Conservation (phyloP, 2,888 invertebrate genomes). For the Dynastes maya region DNA sequence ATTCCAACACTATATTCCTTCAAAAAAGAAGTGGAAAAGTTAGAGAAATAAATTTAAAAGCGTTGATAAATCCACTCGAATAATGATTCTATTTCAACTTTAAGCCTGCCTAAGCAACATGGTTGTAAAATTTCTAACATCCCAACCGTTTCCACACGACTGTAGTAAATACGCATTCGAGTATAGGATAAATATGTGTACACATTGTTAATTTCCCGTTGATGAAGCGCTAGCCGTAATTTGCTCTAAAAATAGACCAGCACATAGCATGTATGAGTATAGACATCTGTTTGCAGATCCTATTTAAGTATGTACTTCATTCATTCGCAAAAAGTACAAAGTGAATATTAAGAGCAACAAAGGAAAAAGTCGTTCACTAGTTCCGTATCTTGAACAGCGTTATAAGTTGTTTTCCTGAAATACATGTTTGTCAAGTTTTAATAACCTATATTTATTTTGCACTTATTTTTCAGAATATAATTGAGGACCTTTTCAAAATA, state of each 20-base stretch:
- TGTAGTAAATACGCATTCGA: slow-evolving; percentile 6
- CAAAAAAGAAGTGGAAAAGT: too few species aligned
- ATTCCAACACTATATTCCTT: too few species aligned
- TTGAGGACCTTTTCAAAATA: too few species aligned
- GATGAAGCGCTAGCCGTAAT: slow-evolving; percentile 44
- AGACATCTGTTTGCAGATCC: slow-evolving; percentile 49
- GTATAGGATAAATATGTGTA: slow-evolving; percentile 38
- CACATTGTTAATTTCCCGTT: slow-evolving; percentile 48
- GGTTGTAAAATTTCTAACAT: background rate
- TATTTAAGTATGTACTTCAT: slow-evolving; percentile 38
- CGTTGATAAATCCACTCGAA: too few species aligned
- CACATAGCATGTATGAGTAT: slow-evolving; percentile 37
- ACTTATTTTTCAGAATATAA: too few species aligned
- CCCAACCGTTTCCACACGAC: background rate
- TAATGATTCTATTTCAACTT: background rate
- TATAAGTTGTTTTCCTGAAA: too few species aligned
- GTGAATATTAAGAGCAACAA: slow-evolving; percentile 15
- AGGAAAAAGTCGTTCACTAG: slow-evolving; percentile 23
- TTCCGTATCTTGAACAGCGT: slow-evolving; percentile 17
- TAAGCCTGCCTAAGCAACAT: background rate
- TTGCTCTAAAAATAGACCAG: slow-evolving; percentile 46
- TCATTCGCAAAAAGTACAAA: slow-evolving; percentile 39
- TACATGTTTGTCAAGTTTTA: too few species aligned
- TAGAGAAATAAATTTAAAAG: too few species aligned
- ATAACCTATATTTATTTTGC: too few species aligned